Evolutionary conservation across 2,113 vertebrate species (phyloP), one percentile per base, ranked within the genome.

Genomic region (Furnarius figulus): DNA sequence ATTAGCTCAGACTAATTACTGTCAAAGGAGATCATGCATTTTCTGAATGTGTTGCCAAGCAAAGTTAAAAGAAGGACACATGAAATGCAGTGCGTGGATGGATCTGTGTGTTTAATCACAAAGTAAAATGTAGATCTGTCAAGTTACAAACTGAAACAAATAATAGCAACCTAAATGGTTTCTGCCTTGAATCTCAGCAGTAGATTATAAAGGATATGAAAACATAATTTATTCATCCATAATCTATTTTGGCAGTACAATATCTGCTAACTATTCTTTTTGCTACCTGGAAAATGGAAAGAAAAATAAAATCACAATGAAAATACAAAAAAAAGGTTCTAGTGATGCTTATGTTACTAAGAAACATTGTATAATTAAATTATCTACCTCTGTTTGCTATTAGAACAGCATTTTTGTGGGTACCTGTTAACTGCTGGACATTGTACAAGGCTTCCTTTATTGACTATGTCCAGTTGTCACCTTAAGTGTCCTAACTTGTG

Each of bases 1-100:
- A 85, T 82, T 96, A 95, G 47, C n/a, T 94, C 65, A 87, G 63
- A 71, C 65, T 96, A 97, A 96, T 84, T 97, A 96, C 93, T 77
- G 95, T 87, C 75, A 96, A 93, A 93, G 65, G 86, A 85, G 63
- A 87, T 75, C 33, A 70, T 59, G 77, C 76, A 71, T 87, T 91
- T 96, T 91, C 74, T 89, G 86, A 85, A 93, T 30, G 50, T 78
- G 46, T 87, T 67, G 89, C 50, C 87, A 95, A 77, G 35, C 90
- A 89, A 87, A 79, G 55, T 87, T 95, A 63, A 78, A 81, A 68
- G n/a, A 31, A 80, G 82, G 47, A 80, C 83, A 91, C 8, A 25
- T 65, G 90, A 95, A 94, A 92, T 91, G 40, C 61, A 75, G 72
- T 90, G 71, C 0, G 17, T 86, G 78, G 75, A 94, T 92, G 55